Evolutionary conservation across 2,113 vertebrate species (phyloP).

Genomic region (Eulemur rufifrons): DNA sequence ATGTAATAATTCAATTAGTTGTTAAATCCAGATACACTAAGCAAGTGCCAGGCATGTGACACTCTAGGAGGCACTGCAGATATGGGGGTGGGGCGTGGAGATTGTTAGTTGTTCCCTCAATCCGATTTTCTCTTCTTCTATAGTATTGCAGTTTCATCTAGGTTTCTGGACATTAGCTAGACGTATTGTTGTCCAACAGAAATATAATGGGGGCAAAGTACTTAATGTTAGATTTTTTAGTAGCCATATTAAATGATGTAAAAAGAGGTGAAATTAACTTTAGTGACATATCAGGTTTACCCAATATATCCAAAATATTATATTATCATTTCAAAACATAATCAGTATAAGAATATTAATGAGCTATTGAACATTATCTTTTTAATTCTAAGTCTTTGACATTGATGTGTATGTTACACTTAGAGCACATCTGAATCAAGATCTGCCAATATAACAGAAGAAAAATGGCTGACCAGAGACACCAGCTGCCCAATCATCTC

Average conservation of each 20-base stretch:
- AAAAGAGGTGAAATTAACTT: conserved; percentile 24
- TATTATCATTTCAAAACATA: background rate
- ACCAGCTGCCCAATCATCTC: no score
- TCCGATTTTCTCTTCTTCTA: background rate
- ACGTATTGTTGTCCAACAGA: background rate
- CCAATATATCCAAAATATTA: background rate
- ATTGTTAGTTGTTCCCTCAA: background rate
- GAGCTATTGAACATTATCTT: background rate
- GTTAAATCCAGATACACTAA: background rate
- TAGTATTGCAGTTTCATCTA: background rate
- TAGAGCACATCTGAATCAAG: background rate
- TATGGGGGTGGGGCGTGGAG: background rate
- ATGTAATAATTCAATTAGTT: background rate
- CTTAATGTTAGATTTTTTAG: background rate
- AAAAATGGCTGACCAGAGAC: no score
- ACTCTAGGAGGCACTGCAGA: background rate
- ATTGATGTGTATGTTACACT: background rate
- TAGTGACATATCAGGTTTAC: background rate
- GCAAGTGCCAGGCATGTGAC: background rate
- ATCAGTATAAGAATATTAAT: background rate
- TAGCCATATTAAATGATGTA: background rate
- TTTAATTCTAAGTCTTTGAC: background rate
- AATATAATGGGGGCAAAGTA: background rate
- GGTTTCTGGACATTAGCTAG: background rate
- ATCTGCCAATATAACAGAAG: background rate